Evolutionary conservation across 23 tunicate genomes (phyloP).

Genomic region (Halocynthia roretzi): DNA sequence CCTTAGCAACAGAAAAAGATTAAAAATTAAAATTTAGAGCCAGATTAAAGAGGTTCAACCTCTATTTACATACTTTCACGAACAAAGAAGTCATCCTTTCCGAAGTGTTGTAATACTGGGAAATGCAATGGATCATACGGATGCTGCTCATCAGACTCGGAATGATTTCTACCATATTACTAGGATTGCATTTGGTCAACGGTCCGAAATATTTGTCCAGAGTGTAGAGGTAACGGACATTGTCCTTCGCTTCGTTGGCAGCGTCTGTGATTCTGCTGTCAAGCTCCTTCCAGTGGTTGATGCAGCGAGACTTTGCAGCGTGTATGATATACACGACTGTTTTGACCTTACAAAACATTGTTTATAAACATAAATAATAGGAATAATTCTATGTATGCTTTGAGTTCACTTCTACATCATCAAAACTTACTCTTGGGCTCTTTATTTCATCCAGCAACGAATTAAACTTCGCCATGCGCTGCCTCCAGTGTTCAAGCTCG

Average conservation of each 20-base stretch:
- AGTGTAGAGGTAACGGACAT: slow-evolving; percentile 74
- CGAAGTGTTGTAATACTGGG: slow-evolving; percentile 79
- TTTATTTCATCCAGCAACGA: slow-evolving; percentile 72
- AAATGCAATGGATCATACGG: slow-evolving; percentile 81
- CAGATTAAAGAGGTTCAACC: not conserved
- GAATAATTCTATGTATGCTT: not conserved
- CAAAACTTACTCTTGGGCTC: slow-evolving; percentile 39
- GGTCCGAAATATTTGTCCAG: slow-evolving; percentile 89
- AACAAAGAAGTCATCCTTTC: slow-evolving; percentile 88
- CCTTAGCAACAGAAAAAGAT: slow-evolving; percentile 14
- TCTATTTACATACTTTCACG: slow-evolving; percentile 36
- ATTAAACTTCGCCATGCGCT: slow-evolving; percentile 67
- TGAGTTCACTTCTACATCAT: not conserved
- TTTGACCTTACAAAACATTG: slow-evolving; percentile 24
- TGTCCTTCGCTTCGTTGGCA: slow-evolving; percentile 85
- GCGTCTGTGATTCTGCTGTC: slow-evolving; percentile 86
- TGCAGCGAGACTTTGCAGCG: slow-evolving; percentile 60
- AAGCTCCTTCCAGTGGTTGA: slow-evolving; percentile 67
- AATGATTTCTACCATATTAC: slow-evolving; percentile 69
- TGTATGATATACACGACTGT: slow-evolving; percentile 66
- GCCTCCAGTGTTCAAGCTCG: slow-evolving; percentile 82
- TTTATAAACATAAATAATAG: not conserved
- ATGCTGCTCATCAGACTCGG: slow-evolving; percentile 88
- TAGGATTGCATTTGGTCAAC: slow-evolving; percentile 69
- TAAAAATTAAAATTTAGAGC: not conserved